Base-by-base conservation (phyloP, 2,113 vertebrate species). In the Verasper variegatus region DNA sequence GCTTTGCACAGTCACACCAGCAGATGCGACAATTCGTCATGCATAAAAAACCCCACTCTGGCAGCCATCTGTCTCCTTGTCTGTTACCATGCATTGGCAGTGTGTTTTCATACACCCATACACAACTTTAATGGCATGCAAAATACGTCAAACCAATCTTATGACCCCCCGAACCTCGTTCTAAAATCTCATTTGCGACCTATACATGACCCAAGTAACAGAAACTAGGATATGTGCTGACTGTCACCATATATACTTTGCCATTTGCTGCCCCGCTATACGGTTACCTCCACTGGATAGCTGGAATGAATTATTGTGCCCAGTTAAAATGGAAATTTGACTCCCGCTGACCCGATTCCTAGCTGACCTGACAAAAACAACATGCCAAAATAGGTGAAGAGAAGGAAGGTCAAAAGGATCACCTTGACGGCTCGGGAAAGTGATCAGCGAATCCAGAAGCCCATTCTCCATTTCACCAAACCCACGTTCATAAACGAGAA, bases 41-140 rank as follows among this genome's bases (percentile, higher is more conserved):
- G 92, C 88, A 80, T 87, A 87, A 92, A 89, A 88, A 90, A 88
- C 88, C 78, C 76, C 90, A 86, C 88, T 88, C 86, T 57, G 62
- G 65, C 84, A 81, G 88, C 93, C 92, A 93, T 94, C 93, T 94
- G 94, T 92, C 90, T 90, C 74, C 68, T 37, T 85, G 83, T 90
- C 87, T 85, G 79, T 81, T 87, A 76, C 80, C 76, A 64, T 74
- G 79, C 81, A 62, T 80, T 20, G 49, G 31, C 81, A 78, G 79
- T 89, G 89, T 89, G 88, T 88, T 91, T 84, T 86, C 63, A 42
- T 82, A 77, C 64, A 58, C 52, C 71, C 83, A 69, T 78, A 85
- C 88, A 68, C 88, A 86, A 71, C 83, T 86, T 90, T 86, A 80
- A 90, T 74, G 81, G 78, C 63, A 86, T 83, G 81, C 55, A 81